phyloP scores from a whole-genome alignment of 2,797 vertebrate genomes.

The Schizopygopsis pylzovi region DNA sequence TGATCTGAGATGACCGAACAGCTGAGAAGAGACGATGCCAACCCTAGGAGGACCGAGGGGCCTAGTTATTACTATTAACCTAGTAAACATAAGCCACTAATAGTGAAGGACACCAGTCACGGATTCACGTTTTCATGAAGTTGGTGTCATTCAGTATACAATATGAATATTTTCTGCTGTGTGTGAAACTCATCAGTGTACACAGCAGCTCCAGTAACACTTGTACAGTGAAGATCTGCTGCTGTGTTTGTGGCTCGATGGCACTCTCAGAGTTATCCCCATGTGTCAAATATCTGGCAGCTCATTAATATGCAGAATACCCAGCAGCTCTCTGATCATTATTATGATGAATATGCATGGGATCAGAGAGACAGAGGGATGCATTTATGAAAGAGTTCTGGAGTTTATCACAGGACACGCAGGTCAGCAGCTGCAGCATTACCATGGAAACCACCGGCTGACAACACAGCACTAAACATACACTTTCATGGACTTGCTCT shows the following conservation, averaged over 20 bases:
- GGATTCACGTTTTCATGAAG: background rate
- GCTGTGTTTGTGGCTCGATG: background rate
- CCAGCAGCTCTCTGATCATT: background rate
- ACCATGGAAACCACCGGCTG: background rate
- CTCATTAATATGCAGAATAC: conserved; percentile 23
- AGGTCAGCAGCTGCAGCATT: background rate
- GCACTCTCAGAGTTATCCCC: background rate
- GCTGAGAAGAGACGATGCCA: no score
- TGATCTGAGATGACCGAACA: no score
- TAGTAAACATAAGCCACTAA: background rate
- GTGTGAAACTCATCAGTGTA: background rate
- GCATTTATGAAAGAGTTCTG: background rate
- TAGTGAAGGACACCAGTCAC: background rate
- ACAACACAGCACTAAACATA: background rate
- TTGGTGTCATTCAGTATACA: background rate
- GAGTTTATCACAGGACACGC: background rate
- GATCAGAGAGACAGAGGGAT: background rate
- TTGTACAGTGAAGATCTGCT: background rate
- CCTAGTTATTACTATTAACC: background rate
- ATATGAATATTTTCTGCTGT: background rate
- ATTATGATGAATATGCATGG: conserved; percentile 14
- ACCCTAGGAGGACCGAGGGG: no score
- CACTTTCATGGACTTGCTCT: no score
- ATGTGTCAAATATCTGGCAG: conserved; percentile 1
- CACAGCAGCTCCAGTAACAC: background rate